These are phyloP conservation scores for Lepidocolaptes lacrymiger DNA, from an alignment of 2,797 vertebrate genomes.

Conservation along the genomic window DNA sequence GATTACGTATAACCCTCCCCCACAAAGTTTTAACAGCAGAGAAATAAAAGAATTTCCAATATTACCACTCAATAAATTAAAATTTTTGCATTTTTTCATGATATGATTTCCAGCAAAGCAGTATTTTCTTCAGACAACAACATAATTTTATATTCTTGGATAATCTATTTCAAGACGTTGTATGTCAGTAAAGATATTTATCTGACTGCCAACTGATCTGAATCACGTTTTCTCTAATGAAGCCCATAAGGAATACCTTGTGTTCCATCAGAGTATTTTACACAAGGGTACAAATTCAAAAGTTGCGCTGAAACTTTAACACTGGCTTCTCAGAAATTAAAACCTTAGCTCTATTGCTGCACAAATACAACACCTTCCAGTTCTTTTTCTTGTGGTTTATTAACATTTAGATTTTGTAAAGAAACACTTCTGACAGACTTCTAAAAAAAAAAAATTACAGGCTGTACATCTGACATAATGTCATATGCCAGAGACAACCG, in stretches of 20 bases:
- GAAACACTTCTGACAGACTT: neutral
- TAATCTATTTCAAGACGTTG: neutral
- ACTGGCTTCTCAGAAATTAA: neutral
- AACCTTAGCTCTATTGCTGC: neutral
- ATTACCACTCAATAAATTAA: neutral
- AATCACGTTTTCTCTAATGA: neutral
- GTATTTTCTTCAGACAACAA: neutral
- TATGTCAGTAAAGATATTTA: neutral
- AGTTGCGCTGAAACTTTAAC: neutral
- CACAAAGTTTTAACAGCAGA: neutral
- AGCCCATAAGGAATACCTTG: neutral
- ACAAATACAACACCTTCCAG: neutral
- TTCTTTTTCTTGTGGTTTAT: neutral
- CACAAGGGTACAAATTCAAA: neutral
- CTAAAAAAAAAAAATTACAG: neutral
- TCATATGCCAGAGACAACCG: neutral
- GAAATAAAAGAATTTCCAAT: neutral
- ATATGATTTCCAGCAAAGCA: neutral
- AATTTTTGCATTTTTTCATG: neutral
- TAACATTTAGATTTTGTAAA: neutral
- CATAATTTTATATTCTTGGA: neutral
- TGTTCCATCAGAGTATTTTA: neutral
- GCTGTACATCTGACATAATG: neutral
- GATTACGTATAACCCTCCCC: neutral
- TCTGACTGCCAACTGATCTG: neutral